phyloP scores from a whole-genome alignment of 2,113 vertebrate species.

The Clarias batrachus region DNA sequence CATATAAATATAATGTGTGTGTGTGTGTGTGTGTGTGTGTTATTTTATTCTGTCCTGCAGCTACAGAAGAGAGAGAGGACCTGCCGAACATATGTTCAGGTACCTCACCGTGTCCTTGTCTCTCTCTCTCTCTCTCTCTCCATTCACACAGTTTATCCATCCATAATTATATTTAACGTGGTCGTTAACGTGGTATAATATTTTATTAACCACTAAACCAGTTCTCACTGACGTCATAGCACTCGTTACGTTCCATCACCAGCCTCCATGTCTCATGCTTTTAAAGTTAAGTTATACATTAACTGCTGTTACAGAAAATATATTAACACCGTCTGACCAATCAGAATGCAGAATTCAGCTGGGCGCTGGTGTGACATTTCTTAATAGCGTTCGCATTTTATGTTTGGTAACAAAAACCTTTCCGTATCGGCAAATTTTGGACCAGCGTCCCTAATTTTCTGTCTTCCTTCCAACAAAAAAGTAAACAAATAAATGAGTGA shows the following conservation, averaged over 20 bases:
- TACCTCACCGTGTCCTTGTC: conserved; percentile 56
- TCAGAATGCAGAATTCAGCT: neutral
- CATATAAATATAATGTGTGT: conserved; percentile 5
- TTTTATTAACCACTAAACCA: neutral
- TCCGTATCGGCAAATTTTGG: neutral
- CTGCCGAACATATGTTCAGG: conserved; percentile 91
- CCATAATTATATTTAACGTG: neutral
- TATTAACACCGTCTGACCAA: neutral
- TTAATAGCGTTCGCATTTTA: neutral
- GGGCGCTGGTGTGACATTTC: neutral
- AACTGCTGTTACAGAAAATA: neutral
- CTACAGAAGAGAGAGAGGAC: conserved; percentile 90
- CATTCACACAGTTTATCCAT: neutral
- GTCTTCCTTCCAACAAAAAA: neutral
- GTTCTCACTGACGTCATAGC: neutral
- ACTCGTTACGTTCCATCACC: neutral
- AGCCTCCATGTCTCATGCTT: neutral
- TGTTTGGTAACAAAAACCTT: neutral
- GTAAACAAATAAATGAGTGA: neutral
- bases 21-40: conserved; percentile 48
- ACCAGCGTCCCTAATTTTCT: neutral
- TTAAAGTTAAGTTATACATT: neutral
- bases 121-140: neutral
- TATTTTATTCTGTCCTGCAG: conserved; percentile 66
- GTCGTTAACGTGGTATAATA: neutral